phyloP scores from a whole-genome alignment of 2,113 vertebrate species.

The Orientallactaga bullata region DNA sequence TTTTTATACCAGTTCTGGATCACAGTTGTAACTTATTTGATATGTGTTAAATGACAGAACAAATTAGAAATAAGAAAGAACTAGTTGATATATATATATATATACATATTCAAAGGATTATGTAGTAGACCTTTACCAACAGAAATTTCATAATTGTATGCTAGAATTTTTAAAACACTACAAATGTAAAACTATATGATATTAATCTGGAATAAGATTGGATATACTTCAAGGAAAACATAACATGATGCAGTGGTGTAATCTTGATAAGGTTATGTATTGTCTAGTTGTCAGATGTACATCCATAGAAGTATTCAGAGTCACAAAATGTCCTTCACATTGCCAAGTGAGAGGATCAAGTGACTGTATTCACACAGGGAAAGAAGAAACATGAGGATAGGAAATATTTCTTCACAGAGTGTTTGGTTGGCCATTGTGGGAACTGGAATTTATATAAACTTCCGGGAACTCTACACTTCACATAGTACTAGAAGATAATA shows the following conservation, averaged over 20 bases:
- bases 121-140: not conserved
- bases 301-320: not conserved
- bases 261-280: not conserved
- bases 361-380: not conserved
- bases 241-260: not conserved
- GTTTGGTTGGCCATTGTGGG: not conserved
- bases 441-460: not conserved
- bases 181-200: slow-evolving; percentile 31
- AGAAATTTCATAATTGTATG: not conserved
- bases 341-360: not conserved
- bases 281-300: not conserved
- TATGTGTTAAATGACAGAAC: not conserved
- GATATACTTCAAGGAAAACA: not conserved
- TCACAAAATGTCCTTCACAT: not conserved
- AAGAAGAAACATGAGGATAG: not conserved
- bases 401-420: not conserved
- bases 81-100: not conserved
- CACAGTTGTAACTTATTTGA: not conserved
- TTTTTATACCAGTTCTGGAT: not conserved
- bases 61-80: slow-evolving; percentile 12
- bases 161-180: not conserved
- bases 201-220: slow-evolving; percentile 27
- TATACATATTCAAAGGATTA: not conserved
- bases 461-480: not conserved
- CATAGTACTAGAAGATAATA: not conserved